phyloP scores from a whole-genome alignment of 2,888 invertebrate species.

The Zaprionus bogoriensis region DNA sequence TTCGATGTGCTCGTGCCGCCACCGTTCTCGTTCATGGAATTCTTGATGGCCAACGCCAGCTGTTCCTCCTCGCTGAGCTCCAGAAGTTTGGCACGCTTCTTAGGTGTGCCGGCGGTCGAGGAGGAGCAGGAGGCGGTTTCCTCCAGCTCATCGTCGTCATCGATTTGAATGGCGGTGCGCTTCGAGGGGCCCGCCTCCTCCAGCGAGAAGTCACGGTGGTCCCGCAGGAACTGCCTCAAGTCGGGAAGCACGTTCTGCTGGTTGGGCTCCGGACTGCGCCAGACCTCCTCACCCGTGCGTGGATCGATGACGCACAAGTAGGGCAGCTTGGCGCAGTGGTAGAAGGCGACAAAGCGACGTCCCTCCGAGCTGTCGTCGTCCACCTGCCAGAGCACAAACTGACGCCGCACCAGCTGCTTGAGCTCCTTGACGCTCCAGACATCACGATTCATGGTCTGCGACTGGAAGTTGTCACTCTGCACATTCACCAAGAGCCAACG shows the following conservation, averaged over 20 bases:
- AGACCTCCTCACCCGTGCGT: slow-evolving; percentile 86
- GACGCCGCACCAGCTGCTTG: slow-evolving; percentile 85
- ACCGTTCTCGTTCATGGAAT: slow-evolving; percentile 82
- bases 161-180: slow-evolving; percentile 52
- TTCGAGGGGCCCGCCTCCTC: slow-evolving; percentile 75
- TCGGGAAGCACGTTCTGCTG: slow-evolving; percentile 71
- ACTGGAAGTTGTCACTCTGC: slow-evolving; percentile 87
- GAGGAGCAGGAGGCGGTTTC: slow-evolving; percentile 45
- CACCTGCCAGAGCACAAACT: slow-evolving; percentile 89
- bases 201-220: slow-evolving; percentile 72
- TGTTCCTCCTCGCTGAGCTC: slow-evolving; percentile 82
- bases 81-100: slow-evolving; percentile 70
- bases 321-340: slow-evolving; percentile 86
- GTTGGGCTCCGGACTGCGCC: slow-evolving; percentile 79
- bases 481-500: slow-evolving; percentile 89
- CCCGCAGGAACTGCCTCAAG: slow-evolving; percentile 65
- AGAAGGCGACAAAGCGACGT: slow-evolving; percentile 86
- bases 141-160: slow-evolving; percentile 55
- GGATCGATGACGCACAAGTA: slow-evolving; percentile 88
- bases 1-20: slow-evolving; percentile 16
- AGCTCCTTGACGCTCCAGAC: slow-evolving; percentile 87
- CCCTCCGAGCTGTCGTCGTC: slow-evolving; percentile 84
- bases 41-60: slow-evolving; percentile 81
- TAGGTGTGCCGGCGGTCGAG: slow-evolving; percentile 47
- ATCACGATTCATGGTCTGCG: slow-evolving; percentile 88